Evolutionary conservation across 2,797 vertebrate genomes (phyloP).

Genomic region (Enteromius treurensis): DNA sequence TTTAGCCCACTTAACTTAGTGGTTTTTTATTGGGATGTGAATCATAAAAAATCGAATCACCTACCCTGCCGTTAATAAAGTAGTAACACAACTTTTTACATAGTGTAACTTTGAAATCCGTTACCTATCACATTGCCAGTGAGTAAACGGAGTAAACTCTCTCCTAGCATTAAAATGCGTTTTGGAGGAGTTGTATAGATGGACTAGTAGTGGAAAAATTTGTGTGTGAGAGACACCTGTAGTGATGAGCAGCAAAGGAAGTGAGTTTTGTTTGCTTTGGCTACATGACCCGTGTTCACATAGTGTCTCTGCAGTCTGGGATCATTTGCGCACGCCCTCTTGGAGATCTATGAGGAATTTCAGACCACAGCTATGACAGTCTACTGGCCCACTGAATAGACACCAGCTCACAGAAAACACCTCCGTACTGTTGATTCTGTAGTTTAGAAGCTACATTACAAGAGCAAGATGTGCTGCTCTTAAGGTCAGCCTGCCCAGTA

Average conservation of each 20-base stretch:
- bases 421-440: background rate
- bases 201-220: background rate
- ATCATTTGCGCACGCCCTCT: slow-evolving; percentile 69
- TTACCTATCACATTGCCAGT: background rate
- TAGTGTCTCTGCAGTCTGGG: slow-evolving; percentile 66
- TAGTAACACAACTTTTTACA: background rate
- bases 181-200: slow-evolving; percentile 43
- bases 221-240: slow-evolving; percentile 34
- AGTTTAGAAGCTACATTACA: slow-evolving; percentile 9
- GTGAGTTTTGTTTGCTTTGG: slow-evolving; percentile 58
- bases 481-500: background rate
- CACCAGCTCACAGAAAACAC: slow-evolving; percentile 1
- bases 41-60: too few species aligned
- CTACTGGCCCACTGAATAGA: slow-evolving; percentile 54
- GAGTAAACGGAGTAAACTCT: background rate
- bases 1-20: too few species aligned
- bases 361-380: slow-evolving; percentile 64
- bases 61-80: background rate
- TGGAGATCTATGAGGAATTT: slow-evolving; percentile 80
- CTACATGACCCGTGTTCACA: slow-evolving; percentile 70
- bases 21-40: too few species aligned
- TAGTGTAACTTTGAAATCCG: background rate
- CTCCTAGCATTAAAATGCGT: background rate
- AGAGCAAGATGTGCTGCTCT: background rate
- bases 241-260: slow-evolving; percentile 35